Conservation (phyloP, 2,888 invertebrate species). For the Gymnocheta viridis region DNA sequence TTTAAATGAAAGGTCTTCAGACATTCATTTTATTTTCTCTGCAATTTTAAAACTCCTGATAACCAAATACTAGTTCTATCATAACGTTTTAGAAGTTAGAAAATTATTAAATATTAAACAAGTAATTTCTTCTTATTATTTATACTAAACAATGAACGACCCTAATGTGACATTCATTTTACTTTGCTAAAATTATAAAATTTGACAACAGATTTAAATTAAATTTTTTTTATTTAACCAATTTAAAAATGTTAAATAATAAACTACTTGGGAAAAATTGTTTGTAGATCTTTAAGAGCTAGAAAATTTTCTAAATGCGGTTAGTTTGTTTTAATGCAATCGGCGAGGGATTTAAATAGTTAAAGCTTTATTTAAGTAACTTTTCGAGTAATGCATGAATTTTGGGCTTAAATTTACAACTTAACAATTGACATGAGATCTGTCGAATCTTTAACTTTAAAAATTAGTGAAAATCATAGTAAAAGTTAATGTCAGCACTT, state of each 20-base stretch:
- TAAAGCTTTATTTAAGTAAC: background rate
- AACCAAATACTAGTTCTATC: no score
- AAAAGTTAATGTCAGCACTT: no score
- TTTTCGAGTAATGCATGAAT: background rate
- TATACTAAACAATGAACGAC: background rate
- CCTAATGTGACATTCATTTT: background rate
- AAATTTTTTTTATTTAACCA: conserved; percentile 25
- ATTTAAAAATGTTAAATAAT: conserved; percentile 14
- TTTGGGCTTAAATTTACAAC: no score
- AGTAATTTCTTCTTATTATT: background rate
- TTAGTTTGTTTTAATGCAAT: background rate
- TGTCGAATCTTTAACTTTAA: no score
- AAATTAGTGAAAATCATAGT: no score
- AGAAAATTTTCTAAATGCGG: background rate
- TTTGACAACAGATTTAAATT: conserved; percentile 3
- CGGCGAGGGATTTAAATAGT: background rate
- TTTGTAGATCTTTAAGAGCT: background rate
- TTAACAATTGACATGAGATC: no score
- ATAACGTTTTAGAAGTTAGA: no score
- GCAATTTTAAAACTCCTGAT: no score
- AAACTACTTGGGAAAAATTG: conserved; percentile 1
- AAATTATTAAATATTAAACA: no score
- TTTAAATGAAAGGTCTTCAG: no score
- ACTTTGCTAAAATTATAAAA: background rate
- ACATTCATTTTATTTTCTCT: no score